Percentiles rank a stretch among this genome's conserved stretches.
phyloP scores from a whole-genome alignment of 2,113 vertebrate species.

The Loxodonta africana region DNA sequence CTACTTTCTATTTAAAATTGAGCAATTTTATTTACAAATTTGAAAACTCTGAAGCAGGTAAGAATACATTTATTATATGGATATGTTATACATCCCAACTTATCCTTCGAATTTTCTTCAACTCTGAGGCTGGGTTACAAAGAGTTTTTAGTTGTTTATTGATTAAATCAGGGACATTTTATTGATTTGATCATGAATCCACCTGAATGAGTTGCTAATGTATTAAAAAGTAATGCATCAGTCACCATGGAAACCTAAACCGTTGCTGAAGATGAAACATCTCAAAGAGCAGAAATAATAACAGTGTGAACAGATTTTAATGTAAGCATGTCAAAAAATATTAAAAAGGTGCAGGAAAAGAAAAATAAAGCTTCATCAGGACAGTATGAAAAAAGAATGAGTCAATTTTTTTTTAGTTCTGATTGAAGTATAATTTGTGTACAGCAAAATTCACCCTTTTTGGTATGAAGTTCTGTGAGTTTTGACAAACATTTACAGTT shows the following conservation, averaged over 20 bases:
- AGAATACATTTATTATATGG: slow-evolving; percentile 7
- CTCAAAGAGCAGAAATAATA: slow-evolving; percentile 1
- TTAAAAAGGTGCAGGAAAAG: background rate
- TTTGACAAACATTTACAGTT: background rate
- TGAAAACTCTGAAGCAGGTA: background rate
- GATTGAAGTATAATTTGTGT: background rate
- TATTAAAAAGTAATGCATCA: background rate
- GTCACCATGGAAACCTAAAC: slow-evolving; percentile 9
- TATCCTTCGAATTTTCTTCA: slow-evolving; percentile 38
- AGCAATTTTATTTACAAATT: slow-evolving; percentile 60
- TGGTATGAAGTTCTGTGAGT: background rate
- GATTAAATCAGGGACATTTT: slow-evolving; percentile 1
- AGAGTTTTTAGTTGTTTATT: slow-evolving; percentile 5
- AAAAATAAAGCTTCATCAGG: background rate
- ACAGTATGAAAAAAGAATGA: background rate
- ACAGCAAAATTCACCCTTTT: background rate
- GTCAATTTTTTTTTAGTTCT: background rate
- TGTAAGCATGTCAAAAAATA: background rate
- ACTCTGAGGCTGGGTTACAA: slow-evolving; percentile 3
- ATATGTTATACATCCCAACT: background rate
- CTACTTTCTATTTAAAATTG: slow-evolving; percentile 7
- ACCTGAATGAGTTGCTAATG: slow-evolving; percentile 11
- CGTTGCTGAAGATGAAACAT: slow-evolving; percentile 6
- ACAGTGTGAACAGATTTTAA: background rate
- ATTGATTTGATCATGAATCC: slow-evolving; percentile 18